Conservation (phyloP, 1,140 invertebrate genomes). For the Drosophila seguyi region DNA sequence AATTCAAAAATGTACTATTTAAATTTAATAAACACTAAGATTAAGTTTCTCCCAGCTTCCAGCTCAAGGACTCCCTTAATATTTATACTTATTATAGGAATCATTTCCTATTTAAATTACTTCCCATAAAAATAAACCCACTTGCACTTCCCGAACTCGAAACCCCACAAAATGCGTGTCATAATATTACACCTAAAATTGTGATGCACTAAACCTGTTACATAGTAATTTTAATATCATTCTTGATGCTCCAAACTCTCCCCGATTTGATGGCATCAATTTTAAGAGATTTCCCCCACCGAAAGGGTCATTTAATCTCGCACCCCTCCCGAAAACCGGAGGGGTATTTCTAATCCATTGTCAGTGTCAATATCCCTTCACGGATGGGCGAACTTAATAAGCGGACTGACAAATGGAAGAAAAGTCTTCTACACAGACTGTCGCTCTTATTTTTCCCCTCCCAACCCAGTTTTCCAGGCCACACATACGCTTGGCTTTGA, state of each 20-base stretch:
- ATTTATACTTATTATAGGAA: background rate
- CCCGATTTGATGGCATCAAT: background rate
- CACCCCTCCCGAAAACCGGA: background rate
- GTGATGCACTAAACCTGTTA: background rate
- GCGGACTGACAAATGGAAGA: constrained; percentile 44
- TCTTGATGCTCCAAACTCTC: background rate
- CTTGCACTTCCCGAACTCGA: no score
- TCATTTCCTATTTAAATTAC: background rate
- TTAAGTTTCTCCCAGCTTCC: no score
- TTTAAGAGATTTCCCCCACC: background rate
- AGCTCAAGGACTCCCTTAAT: background rate
- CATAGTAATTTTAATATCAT: constrained; percentile 5
- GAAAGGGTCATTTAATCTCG: constrained; percentile 6
- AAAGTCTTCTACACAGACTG: constrained; percentile 14
- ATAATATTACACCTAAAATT: background rate
- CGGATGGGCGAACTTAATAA: constrained; percentile 31
- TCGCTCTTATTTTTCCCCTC: constrained; percentile 5
- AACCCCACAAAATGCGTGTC: no score
- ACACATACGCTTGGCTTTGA: constrained; percentile 17
- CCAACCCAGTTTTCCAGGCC: constrained; percentile 5
- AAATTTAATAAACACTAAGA: background rate
- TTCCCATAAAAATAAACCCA: background rate
- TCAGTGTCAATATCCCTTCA: constrained; percentile 47
- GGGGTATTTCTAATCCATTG: constrained; percentile 25
- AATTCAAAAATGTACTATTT: background rate